A percentile compares a stretch with the other conserved stretches of the same genome.
These are phyloP conservation scores for Cecropterus lyciades DNA, from an alignment of 1,140 invertebrate species.

Conservation along the genomic window DNA sequence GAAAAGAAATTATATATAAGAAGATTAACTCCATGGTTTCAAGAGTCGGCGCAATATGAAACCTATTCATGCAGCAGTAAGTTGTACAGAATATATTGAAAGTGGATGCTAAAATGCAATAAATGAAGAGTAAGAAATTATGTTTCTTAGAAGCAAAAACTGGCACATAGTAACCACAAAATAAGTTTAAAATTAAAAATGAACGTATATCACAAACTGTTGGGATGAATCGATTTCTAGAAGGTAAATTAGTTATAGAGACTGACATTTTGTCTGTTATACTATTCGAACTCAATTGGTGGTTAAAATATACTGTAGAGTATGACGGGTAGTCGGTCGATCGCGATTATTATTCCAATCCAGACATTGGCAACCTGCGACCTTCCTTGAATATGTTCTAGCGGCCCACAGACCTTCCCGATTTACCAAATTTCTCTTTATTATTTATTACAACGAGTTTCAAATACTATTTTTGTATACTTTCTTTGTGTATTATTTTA, in stretches of 20 bases:
- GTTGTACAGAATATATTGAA: not conserved
- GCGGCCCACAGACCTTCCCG: too few relatives aligned
- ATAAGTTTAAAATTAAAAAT: not conserved
- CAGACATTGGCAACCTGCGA: too few relatives aligned
- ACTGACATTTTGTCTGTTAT: not conserved
- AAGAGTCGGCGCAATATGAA: too few relatives aligned
- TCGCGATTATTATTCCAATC: too few relatives aligned
- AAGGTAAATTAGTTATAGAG: not conserved
- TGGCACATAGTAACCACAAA: not conserved
- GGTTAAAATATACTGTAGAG: not conserved
- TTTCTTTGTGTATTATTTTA: too few relatives aligned
- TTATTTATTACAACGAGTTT: too few relatives aligned
- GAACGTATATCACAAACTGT: not conserved
- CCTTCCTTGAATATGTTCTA: too few relatives aligned
- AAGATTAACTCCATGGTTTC: not conserved
- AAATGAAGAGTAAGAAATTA: not conserved
- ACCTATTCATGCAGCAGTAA: not conserved
- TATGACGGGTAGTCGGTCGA: too few relatives aligned
- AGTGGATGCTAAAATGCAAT: not conserved
- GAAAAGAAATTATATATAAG: not conserved
- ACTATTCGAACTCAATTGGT: not conserved
- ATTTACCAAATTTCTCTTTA: too few relatives aligned
- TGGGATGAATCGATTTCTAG: not conserved
- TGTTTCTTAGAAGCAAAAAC: not conserved
- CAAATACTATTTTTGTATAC: too few relatives aligned